Conservation (phyloP, 2,797 vertebrate genomes). For the Sardinella longiceps region DNA sequence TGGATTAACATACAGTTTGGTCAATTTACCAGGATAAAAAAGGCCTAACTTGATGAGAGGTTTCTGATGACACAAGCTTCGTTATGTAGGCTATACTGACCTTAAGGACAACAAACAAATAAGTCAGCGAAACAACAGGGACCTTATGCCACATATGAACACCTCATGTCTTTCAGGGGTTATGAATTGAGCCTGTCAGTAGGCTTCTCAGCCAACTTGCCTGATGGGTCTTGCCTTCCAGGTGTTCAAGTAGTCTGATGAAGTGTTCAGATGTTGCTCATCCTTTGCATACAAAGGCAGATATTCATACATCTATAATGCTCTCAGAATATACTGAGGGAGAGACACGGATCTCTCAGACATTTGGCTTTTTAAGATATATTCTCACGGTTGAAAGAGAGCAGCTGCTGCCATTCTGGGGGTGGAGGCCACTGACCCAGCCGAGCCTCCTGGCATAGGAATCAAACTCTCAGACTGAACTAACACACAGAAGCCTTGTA, state of each 20-base stretch:
- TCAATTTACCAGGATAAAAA: no score
- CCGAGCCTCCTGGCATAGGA: slow-evolving; percentile 38
- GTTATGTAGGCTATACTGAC: not conserved
- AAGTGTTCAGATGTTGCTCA: slow-evolving; percentile 32
- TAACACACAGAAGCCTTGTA: slow-evolving; percentile 50
- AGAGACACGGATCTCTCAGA: slow-evolving; percentile 38
- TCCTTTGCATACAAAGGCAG: slow-evolving; percentile 45
- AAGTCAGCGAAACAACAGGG: not conserved
- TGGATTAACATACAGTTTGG: no score
- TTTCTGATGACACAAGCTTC: not conserved
- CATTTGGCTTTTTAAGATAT: slow-evolving; percentile 52
- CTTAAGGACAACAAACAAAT: not conserved
- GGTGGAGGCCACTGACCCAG: slow-evolving; percentile 50
- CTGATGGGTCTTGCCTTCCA: slow-evolving; percentile 37
- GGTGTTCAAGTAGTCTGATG: slow-evolving; percentile 32
- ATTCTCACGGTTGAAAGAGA: slow-evolving; percentile 47
- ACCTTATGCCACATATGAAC: not conserved
- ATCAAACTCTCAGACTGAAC: slow-evolving; percentile 33
- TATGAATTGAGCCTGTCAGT: slow-evolving; percentile 21
- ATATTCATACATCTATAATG: slow-evolving; percentile 50
- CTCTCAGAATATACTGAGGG: slow-evolving; percentile 41
- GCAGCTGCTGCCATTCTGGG: slow-evolving; percentile 50
- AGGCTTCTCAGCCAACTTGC: slow-evolving; percentile 37
- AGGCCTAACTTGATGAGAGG: not conserved
- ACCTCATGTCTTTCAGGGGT: not conserved